Evolutionary conservation across 2,113 vertebrate species (phyloP), one percentile per base, ranked within the genome.

Genomic region (Orthochromis malagaraziensis): DNA sequence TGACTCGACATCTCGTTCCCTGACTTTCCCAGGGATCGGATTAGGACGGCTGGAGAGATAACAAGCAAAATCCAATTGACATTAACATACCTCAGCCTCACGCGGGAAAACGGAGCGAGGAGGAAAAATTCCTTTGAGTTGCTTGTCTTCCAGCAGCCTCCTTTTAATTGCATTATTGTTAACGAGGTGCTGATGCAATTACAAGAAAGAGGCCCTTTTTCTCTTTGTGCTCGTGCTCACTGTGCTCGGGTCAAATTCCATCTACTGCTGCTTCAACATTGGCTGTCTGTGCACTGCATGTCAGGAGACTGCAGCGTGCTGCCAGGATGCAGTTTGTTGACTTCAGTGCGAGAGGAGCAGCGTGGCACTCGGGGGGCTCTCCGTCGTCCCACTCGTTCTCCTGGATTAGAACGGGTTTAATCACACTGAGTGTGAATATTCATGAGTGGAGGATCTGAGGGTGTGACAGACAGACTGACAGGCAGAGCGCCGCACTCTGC

Each of bases 131-230:
- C 33, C 51, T 82, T 47, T 82, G 33, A 77, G 73, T 58, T 77
- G 33, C 57, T 38, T 45, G 81, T 87, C 81, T 91, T 89, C 24
- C 73, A 87, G 81, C 42, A 63, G 31, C 79, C 53, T 14, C 65
- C 83, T 80, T 84, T 92, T 91, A 94, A 95, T 94, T 92, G 86
- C 85, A 85, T 92, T 92, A 93, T 90, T 93, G 87, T 91, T 92
- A 94, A 94, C 47, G 38, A 92, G 94, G 85, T 73, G 83, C 93
- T 95, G 94, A 95, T 91, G 94, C 92, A 94, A 94, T 94, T 90
- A 90, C 42, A 87, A 79, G 93, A 93, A 95, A 94, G 91, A 92
- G 83, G 82, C 53, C 33, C 51, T 70, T 68, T 81, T 84, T 85
- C 63, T 81, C 54, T 88, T 83, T 42, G 81, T 87, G 53, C 84